Evolutionary conservation across 2,113 vertebrate species (phyloP), one percentile per base, ranked within the genome.

Genomic region (Ictalurus furcatus): DNA sequence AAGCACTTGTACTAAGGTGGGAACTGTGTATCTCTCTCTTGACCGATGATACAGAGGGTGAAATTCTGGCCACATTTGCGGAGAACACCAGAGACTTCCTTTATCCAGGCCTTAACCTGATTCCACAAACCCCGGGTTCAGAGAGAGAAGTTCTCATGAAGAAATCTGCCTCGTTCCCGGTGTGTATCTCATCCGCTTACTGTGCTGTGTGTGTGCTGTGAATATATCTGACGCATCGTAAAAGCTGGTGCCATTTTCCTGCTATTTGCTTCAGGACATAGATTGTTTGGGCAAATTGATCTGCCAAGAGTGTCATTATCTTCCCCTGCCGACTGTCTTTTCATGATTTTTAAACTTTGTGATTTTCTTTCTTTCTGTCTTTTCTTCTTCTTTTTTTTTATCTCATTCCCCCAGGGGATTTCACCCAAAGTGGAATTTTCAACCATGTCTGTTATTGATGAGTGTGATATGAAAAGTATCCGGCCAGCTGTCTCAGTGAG

Each of bases 381-480:
- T 34, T 30, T 79, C 79, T 92, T 0, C 73, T 69, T 89, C n/a
- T 30, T 82, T 40, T 84, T 91, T 91, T 90, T 90, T 91, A 61
- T 86, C 82, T 91, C 61, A 21, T 90, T 88, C 87, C 92, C 91
- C 90, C 74, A 99, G 98, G 98, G 98, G 96, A 97, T 97, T 95
- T 96, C 97, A 94, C 97, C 97, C 94, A 97, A 96, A 96, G 94
- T 98, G 94, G 97, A 96, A 94, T 99, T 98, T 96, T 95, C 97
- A 89, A 98, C 96, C 79, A 96, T 93, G 90, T 97, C 96, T 90
- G 93, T 97, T 94, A 97, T 99, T 94, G 96, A 97, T 78, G 97
- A 98, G 96, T 96, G 95, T 93, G 93, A 92, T 88, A 90, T 92
- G 65, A 92, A 90, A 84, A 92, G 92, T 89, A 67, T 89, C 89